phyloP scores from a whole-genome alignment of 2,888 invertebrate genomes.

The Papilio protenor region DNA sequence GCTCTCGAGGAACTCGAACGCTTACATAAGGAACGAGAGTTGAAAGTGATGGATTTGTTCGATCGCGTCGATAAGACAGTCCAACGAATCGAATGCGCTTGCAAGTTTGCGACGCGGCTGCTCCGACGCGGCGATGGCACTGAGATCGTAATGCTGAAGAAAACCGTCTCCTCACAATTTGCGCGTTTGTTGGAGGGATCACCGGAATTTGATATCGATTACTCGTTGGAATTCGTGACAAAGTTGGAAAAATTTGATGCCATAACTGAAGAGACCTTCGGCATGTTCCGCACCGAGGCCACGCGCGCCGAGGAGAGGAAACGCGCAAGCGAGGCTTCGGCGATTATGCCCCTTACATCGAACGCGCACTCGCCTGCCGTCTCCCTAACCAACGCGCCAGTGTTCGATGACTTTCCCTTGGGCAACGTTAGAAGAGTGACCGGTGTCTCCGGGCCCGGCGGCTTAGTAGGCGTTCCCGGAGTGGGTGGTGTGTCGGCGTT shows the following conservation, averaged over 20 bases:
- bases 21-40: slow-evolving; percentile 92
- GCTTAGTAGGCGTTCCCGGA: slow-evolving; percentile 56
- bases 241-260: slow-evolving; percentile 91
- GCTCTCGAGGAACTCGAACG: slow-evolving; percentile 89
- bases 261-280: slow-evolving; percentile 88
- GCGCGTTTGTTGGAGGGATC: slow-evolving; percentile 90
- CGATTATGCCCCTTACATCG: slow-evolving; percentile 73
- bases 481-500: slow-evolving; percentile 58
- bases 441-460: slow-evolving; percentile 52
- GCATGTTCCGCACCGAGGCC: slow-evolving; percentile 88
- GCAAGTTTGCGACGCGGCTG: slow-evolving; percentile 92
- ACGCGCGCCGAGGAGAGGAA: slow-evolving; percentile 83
- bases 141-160: slow-evolving; percentile 93
- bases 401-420: slow-evolving; percentile 89
- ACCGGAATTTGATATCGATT: slow-evolving; percentile 92
- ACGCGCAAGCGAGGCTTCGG: slow-evolving; percentile 76
- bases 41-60: slow-evolving; percentile 95
- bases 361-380: slow-evolving; percentile 78
- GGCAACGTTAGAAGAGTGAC: slow-evolving; percentile 81
- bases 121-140: slow-evolving; percentile 93
- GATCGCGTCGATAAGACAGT: slow-evolving; percentile 93
- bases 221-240: slow-evolving; percentile 92
- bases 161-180: slow-evolving; percentile 90
- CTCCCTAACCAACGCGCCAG: slow-evolving; percentile 87
- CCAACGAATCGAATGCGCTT: slow-evolving; percentile 93